phyloP scores from a whole-genome alignment of 2,888 invertebrate species.

The Euzetes globulus region DNA sequence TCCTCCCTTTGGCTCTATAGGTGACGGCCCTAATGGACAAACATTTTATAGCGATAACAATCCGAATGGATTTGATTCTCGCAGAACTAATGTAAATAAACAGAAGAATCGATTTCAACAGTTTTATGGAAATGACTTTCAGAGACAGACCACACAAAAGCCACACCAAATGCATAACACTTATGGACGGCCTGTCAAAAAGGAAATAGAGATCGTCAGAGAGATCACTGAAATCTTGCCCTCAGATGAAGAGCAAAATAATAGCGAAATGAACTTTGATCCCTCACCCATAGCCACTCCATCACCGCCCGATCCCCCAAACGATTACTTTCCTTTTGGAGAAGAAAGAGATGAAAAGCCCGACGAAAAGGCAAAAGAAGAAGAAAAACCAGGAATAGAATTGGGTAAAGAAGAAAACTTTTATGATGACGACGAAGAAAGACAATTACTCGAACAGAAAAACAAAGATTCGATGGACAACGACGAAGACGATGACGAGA shows the following conservation, averaged over 20 bases:
- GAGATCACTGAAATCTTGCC: conserved; percentile 11
- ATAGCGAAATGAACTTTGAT: neutral
- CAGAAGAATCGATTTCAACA: conserved; percentile 1
- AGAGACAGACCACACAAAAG: neutral
- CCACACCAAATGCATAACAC: neutral
- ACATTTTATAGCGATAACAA: neutral
- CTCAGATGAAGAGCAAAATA: neutral
- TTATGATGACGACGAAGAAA: conserved; percentile 15
- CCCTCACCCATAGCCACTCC: neutral
- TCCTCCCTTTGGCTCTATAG: neutral
- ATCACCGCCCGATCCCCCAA: neutral
- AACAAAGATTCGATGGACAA: neutral
- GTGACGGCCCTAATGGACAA: neutral
- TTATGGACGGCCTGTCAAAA: neutral
- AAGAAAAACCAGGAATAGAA: no score
- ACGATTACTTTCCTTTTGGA: neutral
- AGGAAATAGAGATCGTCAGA: neutral
- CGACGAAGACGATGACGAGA: neutral
- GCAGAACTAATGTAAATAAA: neutral
- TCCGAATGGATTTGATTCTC: neutral
- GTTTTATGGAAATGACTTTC: neutral
- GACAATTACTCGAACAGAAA: neutral
- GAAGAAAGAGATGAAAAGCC: neutral
- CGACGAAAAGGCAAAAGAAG: neutral
- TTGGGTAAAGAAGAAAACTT: conserved; percentile 1